Conservation (phyloP, 2,113 vertebrate genomes). For the Albula goreensis region DNA sequence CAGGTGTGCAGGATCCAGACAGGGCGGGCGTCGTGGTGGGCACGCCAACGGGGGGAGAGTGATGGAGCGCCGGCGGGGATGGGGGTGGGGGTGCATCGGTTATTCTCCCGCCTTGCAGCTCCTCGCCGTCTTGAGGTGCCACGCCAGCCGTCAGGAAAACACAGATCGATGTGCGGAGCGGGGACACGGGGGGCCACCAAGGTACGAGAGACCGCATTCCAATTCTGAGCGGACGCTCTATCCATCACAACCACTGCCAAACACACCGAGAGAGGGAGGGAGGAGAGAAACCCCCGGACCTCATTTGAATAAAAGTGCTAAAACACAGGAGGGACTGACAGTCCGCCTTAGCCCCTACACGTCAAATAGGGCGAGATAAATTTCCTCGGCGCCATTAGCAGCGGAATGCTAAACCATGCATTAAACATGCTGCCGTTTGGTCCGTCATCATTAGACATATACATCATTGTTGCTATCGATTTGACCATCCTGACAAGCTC, state of each 20-base stretch:
- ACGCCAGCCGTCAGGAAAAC: not conserved
- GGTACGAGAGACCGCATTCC: not conserved
- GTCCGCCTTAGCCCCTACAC: not conserved
- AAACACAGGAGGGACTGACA: not conserved
- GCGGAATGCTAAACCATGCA: slow-evolving; percentile 18
- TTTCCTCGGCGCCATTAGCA: not conserved
- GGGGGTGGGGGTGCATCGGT: not conserved
- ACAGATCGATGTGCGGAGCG: not conserved
- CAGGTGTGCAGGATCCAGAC: not conserved
- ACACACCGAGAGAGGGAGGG: not conserved
- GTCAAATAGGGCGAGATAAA: slow-evolving; percentile 7
- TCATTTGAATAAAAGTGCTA: slow-evolving; percentile 17
- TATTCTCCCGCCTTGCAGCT: not conserved
- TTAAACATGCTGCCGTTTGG: slow-evolving; percentile 8
- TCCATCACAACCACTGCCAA: slow-evolving; percentile 15
- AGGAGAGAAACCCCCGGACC: not conserved
- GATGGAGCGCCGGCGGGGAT: not conserved
- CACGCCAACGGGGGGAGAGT: not conserved
- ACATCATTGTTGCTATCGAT: slow-evolving; percentile 31
- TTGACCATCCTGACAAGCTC: slow-evolving; percentile 24
- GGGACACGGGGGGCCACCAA: not conserved
- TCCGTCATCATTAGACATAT: slow-evolving; percentile 1
- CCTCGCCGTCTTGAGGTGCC: not conserved
- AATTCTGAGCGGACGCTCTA: not conserved
- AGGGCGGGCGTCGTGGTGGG: no score